Percentiles rank a stretch among this genome's conserved stretches.
phyloP scores from a whole-genome alignment of 2,888 invertebrate genomes.

The Phytoseiulus persimilis region DNA sequence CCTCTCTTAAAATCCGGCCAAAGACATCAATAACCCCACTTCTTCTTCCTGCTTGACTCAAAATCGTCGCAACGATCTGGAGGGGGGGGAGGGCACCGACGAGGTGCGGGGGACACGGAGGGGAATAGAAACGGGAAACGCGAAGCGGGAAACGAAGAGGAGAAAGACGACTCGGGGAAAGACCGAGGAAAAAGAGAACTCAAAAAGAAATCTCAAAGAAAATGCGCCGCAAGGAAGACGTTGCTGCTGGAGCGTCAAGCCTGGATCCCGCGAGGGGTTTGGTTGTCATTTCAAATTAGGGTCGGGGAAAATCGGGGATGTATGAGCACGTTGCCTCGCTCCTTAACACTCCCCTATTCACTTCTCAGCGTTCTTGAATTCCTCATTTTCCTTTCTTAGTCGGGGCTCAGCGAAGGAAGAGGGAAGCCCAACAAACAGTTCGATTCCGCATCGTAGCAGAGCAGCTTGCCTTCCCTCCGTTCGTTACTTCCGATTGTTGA shows the following conservation, averaged over 20 bases:
- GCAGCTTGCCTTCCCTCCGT: too few relatives aligned
- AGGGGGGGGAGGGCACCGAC: background rate
- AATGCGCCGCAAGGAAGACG: slow-evolving; percentile 5
- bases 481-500: too few relatives aligned
- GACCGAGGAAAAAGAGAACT: background rate
- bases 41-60: background rate
- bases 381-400: background rate
- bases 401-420: background rate
- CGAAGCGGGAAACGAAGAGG: background rate
- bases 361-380: background rate
- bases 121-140: background rate
- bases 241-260: background rate
- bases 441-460: background rate
- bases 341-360: slow-evolving; percentile 5
- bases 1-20: slow-evolving; percentile 5
- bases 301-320: background rate
- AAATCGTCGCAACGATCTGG: background rate
- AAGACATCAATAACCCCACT: slow-evolving; percentile 5
- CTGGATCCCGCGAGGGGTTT: background rate
- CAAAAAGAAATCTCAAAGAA: background rate
- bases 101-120: background rate
- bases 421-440: background rate
- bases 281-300: background rate
- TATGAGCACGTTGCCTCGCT: background rate
- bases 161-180: background rate